phyloP scores from a whole-genome alignment of 1,140 invertebrate genomes.

The Thaumetopoea pityocampa region DNA sequence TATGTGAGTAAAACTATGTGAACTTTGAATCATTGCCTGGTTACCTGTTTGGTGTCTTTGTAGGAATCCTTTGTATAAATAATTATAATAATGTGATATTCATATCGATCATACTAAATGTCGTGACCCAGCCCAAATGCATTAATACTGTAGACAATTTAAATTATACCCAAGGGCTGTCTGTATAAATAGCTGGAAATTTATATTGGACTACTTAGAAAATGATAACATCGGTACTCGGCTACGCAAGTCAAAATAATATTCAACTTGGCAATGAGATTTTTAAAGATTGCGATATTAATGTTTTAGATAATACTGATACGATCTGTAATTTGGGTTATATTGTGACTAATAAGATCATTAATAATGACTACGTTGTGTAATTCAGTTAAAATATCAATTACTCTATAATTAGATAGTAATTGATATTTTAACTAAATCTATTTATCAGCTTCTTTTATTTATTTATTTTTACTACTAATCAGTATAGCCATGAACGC shows the following conservation, averaged over 20 bases:
- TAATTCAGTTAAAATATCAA: no score
- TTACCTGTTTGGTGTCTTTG: no score
- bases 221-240: constrained; percentile 9
- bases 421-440: no score
- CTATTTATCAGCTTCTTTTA: no score
- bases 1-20: no score
- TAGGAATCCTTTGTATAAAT: not conserved
- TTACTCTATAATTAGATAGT: no score
- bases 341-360: no score
- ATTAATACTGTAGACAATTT: constrained; percentile 10
- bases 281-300: constrained; percentile 8
- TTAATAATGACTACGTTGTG: no score
- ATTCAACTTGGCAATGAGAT: constrained; percentile 17
- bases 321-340: no score
- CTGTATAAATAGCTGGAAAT: not conserved
- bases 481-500: no score
- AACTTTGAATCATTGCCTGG: no score
- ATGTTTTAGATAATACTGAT: constrained; percentile 12
- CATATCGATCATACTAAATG: constrained; percentile 2
- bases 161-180: constrained; percentile 1
- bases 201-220: constrained; percentile 8
- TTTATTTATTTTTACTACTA: no score
- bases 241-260: constrained; percentile 10
- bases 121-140: constrained; percentile 9
- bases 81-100: constrained; percentile 2